Conservation (phyloP, 2,113 vertebrate genomes). For the Macquaria australasica region DNA sequence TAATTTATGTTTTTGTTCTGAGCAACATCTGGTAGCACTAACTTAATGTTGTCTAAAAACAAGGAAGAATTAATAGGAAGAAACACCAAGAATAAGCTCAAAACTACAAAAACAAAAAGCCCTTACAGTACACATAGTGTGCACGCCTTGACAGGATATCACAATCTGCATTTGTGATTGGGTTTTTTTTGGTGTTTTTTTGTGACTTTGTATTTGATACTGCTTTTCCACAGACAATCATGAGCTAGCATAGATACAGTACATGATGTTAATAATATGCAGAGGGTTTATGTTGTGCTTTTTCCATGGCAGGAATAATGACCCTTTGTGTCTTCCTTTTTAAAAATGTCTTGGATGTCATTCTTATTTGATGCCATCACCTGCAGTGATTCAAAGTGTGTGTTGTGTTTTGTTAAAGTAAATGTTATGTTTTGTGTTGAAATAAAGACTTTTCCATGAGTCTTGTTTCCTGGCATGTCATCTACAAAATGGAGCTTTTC, state of each 20-base stretch:
- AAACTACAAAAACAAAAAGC: neutral
- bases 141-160: conserved; percentile 55
- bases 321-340: conserved; percentile 48
- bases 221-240: conserved; percentile 80
- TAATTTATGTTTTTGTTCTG: conserved; percentile 14
- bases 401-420: conserved; percentile 68
- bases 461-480: neutral
- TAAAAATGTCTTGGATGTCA: conserved; percentile 38
- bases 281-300: conserved; percentile 44
- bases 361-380: conserved; percentile 45
- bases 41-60: conserved; percentile 17
- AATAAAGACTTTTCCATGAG: conserved; percentile 66
- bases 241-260: conserved; percentile 57
- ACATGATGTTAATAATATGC: conserved; percentile 56
- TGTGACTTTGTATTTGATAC: conserved; percentile 65
- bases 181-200: conserved; percentile 35
- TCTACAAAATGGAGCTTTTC: neutral
- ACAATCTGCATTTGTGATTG: conserved; percentile 56
- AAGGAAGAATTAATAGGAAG: neutral
- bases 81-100: conserved; percentile 33
- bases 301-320: neutral
- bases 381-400: conserved; percentile 44
- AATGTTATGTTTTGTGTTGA: conserved; percentile 66
- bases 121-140: conserved; percentile 28
- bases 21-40: neutral